phyloP scores from a whole-genome alignment of 2,113 vertebrate species.

The Rana temporaria region DNA sequence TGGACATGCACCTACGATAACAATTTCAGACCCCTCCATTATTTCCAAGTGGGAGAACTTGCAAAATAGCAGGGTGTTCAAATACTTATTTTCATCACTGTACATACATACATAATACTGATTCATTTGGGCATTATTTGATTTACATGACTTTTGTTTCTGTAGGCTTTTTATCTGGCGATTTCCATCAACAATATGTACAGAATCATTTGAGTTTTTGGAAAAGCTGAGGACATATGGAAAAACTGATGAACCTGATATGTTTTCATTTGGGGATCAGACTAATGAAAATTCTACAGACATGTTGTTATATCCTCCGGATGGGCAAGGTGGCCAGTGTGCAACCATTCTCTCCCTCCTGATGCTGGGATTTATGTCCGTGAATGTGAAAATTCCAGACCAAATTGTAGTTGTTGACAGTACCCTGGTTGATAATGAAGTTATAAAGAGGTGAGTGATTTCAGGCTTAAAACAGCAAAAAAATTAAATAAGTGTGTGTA shows the following conservation, averaged over 20 bases:
- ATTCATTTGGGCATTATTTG: not conserved
- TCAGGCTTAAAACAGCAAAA: not conserved
- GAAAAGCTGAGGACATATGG: slow-evolving; percentile 70
- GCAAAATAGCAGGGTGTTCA: too few species aligned
- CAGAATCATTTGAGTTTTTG: slow-evolving; percentile 83
- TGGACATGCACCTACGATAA: too few species aligned
- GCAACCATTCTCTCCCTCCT: slow-evolving; percentile 80
- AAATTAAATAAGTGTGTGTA: too few species aligned
- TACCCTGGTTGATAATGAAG: slow-evolving; percentile 85
- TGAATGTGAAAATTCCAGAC: slow-evolving; percentile 85
- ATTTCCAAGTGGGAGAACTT: too few species aligned
- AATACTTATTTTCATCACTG: too few species aligned
- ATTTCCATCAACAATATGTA: slow-evolving; percentile 82
- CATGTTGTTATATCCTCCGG: slow-evolving; percentile 80
- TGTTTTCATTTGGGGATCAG: slow-evolving; percentile 75
- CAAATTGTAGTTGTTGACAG: slow-evolving; percentile 95
- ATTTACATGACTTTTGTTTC: not conserved
- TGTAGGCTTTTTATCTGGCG: slow-evolving; percentile 89
- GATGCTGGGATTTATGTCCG: slow-evolving; percentile 82
- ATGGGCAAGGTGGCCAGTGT: slow-evolving; percentile 86
- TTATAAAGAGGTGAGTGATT: slow-evolving; percentile 76
- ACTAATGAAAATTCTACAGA: slow-evolving; percentile 62
- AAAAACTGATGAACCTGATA: slow-evolving; percentile 66
- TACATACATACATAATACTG: not conserved
- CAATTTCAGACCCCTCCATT: too few species aligned